Evolutionary conservation across 2,797 vertebrate species (phyloP), one percentile per base, ranked within the genome.

Genomic region (Poecilia velifera): DNA sequence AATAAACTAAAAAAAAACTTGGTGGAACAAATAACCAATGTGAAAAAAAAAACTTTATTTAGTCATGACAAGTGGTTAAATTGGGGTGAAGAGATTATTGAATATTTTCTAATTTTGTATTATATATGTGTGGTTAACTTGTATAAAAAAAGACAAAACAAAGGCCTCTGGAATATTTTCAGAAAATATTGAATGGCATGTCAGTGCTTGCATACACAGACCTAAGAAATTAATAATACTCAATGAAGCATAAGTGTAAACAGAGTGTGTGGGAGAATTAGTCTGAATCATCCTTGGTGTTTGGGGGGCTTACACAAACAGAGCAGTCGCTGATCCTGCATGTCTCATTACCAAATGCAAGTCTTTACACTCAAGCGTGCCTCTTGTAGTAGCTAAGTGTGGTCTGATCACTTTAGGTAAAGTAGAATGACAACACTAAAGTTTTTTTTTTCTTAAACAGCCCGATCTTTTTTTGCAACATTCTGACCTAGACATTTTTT

Each of bases 211-310:
- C 86, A 92, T 91, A 92, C 90, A 90, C 87, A 95, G 89, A 94
- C 87, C 87, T 84, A 91, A 94, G 83, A 92, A 93, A 90, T 94
- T 90, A 92, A 91, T 93, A 94, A 89, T 92, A 94, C 91, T 95
- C 94, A 92, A 95, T 95, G 94, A 95, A 95, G 82, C 91, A 90
- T 87, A 91, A 95, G 91, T 94, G 90, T 94, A 95, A 94, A 95
- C 91, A 93, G 88, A 94, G 90, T 94, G 95, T 94, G 94, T 96
- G 94, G 95, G 96, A 94, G 95, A 94, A 91, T 92, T 87, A 92
- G 95, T 93, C 92, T 96, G 95, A 96, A 94, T 96, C 95, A 96
- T 89, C 87, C 92, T 91, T 82, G 78, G 94, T 92, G 95, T 96
- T 95, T 91, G 90, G 93, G 93, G 94, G 95, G 92, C 90, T 93